phyloP scores from a whole-genome alignment of 1,140 invertebrate species.

The Scaptomyza pallida region DNA sequence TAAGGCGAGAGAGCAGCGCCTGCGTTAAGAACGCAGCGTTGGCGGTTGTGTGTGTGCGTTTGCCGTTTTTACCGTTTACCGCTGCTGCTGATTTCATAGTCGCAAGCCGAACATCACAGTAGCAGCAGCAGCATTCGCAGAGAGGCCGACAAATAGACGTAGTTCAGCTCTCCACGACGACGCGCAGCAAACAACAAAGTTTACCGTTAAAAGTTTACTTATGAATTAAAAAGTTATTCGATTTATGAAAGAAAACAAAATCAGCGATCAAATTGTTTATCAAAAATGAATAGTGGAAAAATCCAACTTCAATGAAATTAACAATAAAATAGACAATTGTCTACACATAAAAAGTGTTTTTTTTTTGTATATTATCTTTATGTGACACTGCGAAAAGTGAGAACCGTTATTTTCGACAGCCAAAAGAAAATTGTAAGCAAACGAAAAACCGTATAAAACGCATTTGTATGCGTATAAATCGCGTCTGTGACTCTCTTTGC shows the following conservation, averaged over 20 bases:
- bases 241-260: constrained; percentile 8
- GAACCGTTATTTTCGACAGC: constrained; percentile 20
- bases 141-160: constrained; percentile 67
- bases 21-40: constrained; percentile 61
- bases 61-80: constrained; percentile 12
- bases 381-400: constrained; percentile 35
- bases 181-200: constrained; percentile 63
- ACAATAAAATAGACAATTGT: not conserved
- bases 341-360: not conserved
- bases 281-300: not conserved
- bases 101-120: constrained; percentile 4
- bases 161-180: constrained; percentile 76
- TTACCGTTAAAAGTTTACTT: constrained; percentile 40
- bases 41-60: constrained; percentile 3
- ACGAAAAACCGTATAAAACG: constrained; percentile 9
- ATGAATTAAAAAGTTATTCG: constrained; percentile 22
- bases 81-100: constrained; percentile 15
- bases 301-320: not conserved
- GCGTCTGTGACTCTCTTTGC: constrained; percentile 1
- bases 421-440: constrained; percentile 36
- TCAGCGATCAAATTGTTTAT: constrained; percentile 1
- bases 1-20: no score
- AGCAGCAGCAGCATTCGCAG: constrained; percentile 31
- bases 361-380: constrained; percentile 7
- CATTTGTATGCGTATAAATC: constrained; percentile 19